phyloP scores from a whole-genome alignment of 2,113 vertebrate genomes.

The Vicugna pacos region DNA sequence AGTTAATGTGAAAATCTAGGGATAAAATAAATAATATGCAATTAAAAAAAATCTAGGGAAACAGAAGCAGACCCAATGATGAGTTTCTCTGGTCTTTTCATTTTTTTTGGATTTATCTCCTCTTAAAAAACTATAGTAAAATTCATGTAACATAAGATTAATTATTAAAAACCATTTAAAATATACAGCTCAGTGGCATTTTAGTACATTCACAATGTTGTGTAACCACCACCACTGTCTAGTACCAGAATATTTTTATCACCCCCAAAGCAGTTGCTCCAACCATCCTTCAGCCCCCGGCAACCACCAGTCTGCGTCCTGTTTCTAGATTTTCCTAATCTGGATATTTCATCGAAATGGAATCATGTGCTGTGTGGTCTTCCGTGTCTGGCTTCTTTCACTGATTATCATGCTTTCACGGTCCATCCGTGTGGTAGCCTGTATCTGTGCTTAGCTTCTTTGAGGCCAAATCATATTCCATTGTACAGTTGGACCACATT shows the following conservation, averaged over 20 bases:
- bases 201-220: accelerated
- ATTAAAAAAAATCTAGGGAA: background rate
- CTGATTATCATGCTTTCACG: accelerated
- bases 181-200: background rate
- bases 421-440: accelerated
- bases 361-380: accelerated
- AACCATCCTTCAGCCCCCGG: accelerated
- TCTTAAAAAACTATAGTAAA: background rate
- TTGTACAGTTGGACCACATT: accelerated
- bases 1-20: background rate
- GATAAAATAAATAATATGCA: too few relatives aligned
- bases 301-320: accelerated
- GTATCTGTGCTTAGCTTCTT: accelerated
- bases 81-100: background rate
- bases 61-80: background rate
- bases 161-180: background rate
- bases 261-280: accelerated
- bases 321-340: accelerated
- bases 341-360: accelerated
- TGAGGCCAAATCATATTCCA: accelerated
- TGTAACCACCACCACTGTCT: too few relatives aligned
- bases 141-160: background rate
- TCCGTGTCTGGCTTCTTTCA: background rate
- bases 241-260: background rate
- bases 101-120: background rate